Evolutionary conservation across 53 echinoderm and acorn worm genomes (phyloP), one percentile per base, ranked within the genome.

Genomic region (Holothuria scabra): DNA sequence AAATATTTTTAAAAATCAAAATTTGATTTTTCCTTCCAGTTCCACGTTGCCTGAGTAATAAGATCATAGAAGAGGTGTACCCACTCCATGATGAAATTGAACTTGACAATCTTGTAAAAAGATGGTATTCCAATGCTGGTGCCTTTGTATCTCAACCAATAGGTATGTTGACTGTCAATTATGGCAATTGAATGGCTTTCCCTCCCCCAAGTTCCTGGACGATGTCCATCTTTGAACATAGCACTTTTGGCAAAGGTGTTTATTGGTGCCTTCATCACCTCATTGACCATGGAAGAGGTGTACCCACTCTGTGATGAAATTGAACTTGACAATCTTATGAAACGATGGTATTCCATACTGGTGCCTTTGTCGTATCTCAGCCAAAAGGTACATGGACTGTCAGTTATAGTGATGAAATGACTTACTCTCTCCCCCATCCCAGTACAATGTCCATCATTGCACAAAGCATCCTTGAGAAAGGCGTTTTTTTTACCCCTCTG

Each of bases 1-100:
- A 8, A 41, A 2, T 41, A 41, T 41, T 41, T 41, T 41, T 6
- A 4, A 60, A 22, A 23, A 14, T 0, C 18, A 60, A 60, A 21
- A 5, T 74, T 56, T 20, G 21, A n/a, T 70, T 11, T 46, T 69
- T 41, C 31, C 38, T 84, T 74, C 20, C 83, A 97, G 99, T 99
- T 78, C 95, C 95, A 48, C 92, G 92, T 85, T 89, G 93, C 57
- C 86, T 99, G 72, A 88, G 79, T 64, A 75, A 86, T 41, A 85
- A 87, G 20, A 64, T 99, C 46, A 84, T 99, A 38, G 83, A 92
- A 1, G 79, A 84, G 37, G 66, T 99, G 14, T 99, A 99, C 63
- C 93, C 99, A 37, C 83, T 99, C 32, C 99, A 99, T 76, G 90
- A 89, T n/a, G 72, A 89, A 2, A 61, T 85, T 19, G 99, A 99